Evolutionary conservation across 1,140 invertebrate genomes (phyloP), one percentile per base, ranked within the genome.

Genomic region (Dryas iulia): DNA sequence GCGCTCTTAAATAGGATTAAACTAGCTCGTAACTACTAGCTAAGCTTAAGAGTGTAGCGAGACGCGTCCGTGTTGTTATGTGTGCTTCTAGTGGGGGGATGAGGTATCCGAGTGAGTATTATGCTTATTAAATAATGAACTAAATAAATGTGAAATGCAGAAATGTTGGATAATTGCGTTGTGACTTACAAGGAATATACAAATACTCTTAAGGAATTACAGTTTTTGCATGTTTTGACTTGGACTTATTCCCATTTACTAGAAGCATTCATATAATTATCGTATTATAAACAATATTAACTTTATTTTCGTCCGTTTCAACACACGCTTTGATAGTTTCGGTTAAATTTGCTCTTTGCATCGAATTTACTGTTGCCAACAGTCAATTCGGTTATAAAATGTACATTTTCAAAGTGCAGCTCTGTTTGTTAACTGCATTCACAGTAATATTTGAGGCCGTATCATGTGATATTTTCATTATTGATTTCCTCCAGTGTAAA

Each of bases 391-490:
- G 6, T 21, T 18, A 47, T 47, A 47, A 6, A 18, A 47, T 47
- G 8, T 21, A 18, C 6, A 47, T 24, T 59, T 58, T 14, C 26
- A 28, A 39, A 61, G 12, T 35, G 26, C 25, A 67, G 73, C 74
- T 71, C 76, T 82, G 79, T 82, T 82, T 79, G 74, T 79, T 82
- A 72, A 74, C 77, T 47, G 39, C 39, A 47, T 47, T 47, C 39
- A 39, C 33, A 47, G 39, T 47, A 47, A 8, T 18, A 47, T 21
- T 47, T 47, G 63, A 62, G 24, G 59, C 59, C 39, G 7, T 62
- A 62, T 54, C 52, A 56, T 64, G 2, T 63, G 14, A 47, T 47
- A 47, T 47, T 47, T 47, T 47, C 18, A 10, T 47, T 47, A 18
- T 47, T 47, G 18, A 47, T 47, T 39, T 14, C 6, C 5, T 39